Base-by-base conservation (phyloP, 1,140 invertebrate genomes). In the Wasmannia auropunctata region DNA sequence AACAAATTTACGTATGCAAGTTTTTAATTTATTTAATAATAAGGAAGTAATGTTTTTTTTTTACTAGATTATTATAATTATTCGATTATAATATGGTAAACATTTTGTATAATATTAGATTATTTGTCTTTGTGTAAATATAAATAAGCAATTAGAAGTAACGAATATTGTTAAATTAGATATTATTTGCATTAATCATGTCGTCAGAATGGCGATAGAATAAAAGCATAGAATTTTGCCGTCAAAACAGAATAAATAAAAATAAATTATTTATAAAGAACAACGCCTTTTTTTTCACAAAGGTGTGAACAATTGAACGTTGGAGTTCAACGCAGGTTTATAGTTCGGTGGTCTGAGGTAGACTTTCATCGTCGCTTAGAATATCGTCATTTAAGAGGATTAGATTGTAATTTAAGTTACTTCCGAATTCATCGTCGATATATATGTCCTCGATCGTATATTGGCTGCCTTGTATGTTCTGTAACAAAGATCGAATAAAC, bases 361-460 rank as follows among this genome's bases (percentile, higher is more conserved):
- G 70, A 51, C 89, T 86, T 69, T 93, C 88, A 37, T 91, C 77
- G 62, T 93, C 90, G 22, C 34, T 10, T 4, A 79, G 72, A 40
- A 67, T 3, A 46, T 69, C 19, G 34, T 91, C 87, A 11, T 92
- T 67, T 79, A 93, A 79, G n/a, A 93, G 87, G 40, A 92, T 56
- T 91, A 94, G 90, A 76, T 94, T 94, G 22, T 92, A 75, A 34
- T 92, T 93, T 60, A 94, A 90, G 63, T 37, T 90, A 28, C 91
- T 89, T 11, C 86, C 91, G 49, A 93, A 93, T 79, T 94, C 93
- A 72, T 94, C 93, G 25, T 94, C 93, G 77, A 94, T 93, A 25
- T 94, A 94, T 54, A 94, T 65, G 65, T 94, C 93, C 65, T 94
- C 93, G 3, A 90, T 67, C 2, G 88, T 91, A 76, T 22, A 83